Conservation (phyloP, 2,113 vertebrate genomes). For the Octodon degus region DNA sequence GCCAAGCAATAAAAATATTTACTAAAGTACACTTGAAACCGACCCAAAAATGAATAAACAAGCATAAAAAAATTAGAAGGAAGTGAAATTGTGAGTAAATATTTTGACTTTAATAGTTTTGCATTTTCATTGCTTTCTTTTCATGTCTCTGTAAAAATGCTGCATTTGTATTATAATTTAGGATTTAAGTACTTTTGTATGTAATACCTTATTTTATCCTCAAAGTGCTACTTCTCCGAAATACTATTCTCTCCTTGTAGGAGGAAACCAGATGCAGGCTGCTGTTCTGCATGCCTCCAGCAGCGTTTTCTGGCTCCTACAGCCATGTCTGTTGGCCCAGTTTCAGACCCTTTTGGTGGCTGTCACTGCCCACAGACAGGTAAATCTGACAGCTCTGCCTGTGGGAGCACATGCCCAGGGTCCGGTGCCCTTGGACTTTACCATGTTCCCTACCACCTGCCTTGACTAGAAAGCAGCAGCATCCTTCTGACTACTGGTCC, state of each 20-base stretch:
- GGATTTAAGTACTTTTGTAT: background rate
- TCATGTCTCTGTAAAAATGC: background rate
- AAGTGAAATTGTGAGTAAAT: background rate
- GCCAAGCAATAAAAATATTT: slow-evolving; percentile 32
- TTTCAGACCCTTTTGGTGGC: background rate
- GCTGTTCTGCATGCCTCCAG: background rate
- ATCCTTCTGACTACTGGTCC: no score
- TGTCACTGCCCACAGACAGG: background rate
- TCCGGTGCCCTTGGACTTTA: background rate
- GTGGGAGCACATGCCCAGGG: background rate
- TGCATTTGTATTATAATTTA: background rate
- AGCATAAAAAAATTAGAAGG: background rate
- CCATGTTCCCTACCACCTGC: background rate
- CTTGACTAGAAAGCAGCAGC: background rate
- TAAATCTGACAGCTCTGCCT: background rate
- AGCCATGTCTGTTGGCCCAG: background rate
- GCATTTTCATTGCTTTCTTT: slow-evolving; percentile 20
- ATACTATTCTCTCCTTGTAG: background rate
- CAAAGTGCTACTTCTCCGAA: background rate
- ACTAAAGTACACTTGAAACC: background rate
- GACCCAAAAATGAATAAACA: background rate
- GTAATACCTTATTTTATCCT: background rate
- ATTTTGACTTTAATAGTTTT: slow-evolving; percentile 24
- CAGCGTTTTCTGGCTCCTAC: background rate
- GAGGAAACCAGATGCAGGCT: background rate